Evolutionary conservation across 1,140 invertebrate genomes (phyloP).

Genomic region (Grapholita molesta): DNA sequence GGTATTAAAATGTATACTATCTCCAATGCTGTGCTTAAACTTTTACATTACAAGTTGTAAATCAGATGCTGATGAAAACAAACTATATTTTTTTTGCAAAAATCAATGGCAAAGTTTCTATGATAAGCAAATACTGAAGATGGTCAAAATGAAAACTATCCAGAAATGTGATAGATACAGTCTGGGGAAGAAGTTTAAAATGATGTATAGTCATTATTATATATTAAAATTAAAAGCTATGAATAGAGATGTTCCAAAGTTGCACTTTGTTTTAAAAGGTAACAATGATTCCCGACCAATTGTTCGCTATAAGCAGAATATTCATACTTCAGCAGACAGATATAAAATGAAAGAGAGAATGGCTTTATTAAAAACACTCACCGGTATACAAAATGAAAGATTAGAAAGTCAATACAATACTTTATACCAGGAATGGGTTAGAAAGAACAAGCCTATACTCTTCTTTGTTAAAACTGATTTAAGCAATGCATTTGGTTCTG

Average conservation of each 20-base stretch:
- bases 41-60: constrained; percentile 73
- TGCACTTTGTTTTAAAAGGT: constrained; percentile 66
- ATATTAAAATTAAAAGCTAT: constrained; percentile 44
- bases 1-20: constrained; percentile 58
- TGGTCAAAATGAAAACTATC: constrained; percentile 47
- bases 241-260: constrained; percentile 59
- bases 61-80: constrained; percentile 66
- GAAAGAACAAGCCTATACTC: constrained; percentile 55
- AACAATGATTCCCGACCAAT: constrained; percentile 65
- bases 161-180: constrained; percentile 45
- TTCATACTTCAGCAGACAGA: constrained; percentile 40
- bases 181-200: constrained; percentile 44
- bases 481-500: constrained; percentile 72
- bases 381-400: constrained; percentile 36
- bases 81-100: constrained; percentile 71
- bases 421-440: constrained; percentile 54
- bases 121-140: constrained; percentile 55
- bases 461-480: constrained; percentile 75
- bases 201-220: constrained; percentile 31
- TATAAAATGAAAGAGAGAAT: constrained; percentile 58
- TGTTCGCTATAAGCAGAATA: constrained; percentile 62
- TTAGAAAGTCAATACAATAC: constrained; percentile 47
- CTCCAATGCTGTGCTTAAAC: constrained; percentile 61
- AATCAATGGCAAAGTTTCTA: constrained; percentile 69
- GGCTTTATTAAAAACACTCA: constrained; percentile 48